A percentile compares a stretch with the other conserved stretches of the same genome.
These are phyloP conservation scores for Steatocranus sp. DNA, from an alignment of 2,797 vertebrate species.

Conservation along the genomic window DNA sequence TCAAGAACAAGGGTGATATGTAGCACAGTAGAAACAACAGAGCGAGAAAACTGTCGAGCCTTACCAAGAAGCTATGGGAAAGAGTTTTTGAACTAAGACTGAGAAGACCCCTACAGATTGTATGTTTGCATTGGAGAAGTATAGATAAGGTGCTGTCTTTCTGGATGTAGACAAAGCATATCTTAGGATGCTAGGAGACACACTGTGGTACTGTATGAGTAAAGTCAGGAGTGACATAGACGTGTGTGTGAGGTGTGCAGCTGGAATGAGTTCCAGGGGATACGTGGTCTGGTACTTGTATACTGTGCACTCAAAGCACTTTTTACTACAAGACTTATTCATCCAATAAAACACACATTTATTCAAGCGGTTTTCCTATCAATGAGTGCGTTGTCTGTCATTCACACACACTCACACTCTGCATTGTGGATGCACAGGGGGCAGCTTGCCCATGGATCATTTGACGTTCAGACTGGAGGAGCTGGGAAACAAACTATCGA, in stretches of 20 bases:
- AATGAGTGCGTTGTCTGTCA: neutral
- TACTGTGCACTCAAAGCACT: neutral
- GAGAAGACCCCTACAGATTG: neutral
- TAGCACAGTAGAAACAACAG: neutral
- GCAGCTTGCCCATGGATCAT: neutral
- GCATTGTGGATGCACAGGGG: neutral
- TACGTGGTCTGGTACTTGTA: neutral
- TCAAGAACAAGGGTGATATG: neutral
- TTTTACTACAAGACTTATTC: neutral
- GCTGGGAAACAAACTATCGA: neutral
- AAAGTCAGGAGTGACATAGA: neutral
- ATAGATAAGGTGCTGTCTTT: neutral
- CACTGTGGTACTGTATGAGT: neutral
- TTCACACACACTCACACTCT: neutral
- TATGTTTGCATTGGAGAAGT: neutral
- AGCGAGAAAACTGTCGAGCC: neutral
- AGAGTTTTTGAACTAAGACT: neutral
- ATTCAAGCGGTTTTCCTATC: neutral
- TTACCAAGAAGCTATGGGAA: neutral
- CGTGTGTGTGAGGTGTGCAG: neutral
- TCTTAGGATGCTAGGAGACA: neutral
- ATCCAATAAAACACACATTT: neutral
- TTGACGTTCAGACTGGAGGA: neutral
- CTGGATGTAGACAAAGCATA: neutral
- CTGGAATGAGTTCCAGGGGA: neutral